Conservation (phyloP, 2,113 vertebrate genomes). For the Corythoichthys haematopterus region DNA sequence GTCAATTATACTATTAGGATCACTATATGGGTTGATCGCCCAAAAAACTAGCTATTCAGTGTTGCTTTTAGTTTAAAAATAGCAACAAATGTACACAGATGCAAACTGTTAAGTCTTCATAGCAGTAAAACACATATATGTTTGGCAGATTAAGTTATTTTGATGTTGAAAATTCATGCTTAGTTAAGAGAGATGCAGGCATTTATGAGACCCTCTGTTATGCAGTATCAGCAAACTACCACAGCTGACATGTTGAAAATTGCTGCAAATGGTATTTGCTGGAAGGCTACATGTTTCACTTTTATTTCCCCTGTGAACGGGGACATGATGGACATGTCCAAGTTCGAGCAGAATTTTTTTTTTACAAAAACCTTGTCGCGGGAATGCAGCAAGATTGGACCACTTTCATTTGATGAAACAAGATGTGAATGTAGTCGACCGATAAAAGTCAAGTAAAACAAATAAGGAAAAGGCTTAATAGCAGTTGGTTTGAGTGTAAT, state of each 20-base stretch:
- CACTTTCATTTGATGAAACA: not conserved
- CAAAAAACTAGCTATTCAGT: too few relatives aligned
- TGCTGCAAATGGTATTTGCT: conserved; percentile 19
- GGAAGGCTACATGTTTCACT: not conserved
- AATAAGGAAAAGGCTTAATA: too few relatives aligned
- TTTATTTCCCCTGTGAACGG: conserved; percentile 6
- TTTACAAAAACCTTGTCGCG: not conserved
- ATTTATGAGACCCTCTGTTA: not conserved
- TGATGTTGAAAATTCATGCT: not conserved
- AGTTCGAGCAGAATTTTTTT: not conserved
- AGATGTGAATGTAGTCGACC: not conserved
- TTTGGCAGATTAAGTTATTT: not conserved
- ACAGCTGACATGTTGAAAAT: conserved; percentile 3
- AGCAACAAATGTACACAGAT: not conserved
- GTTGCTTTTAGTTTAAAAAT: too few relatives aligned
- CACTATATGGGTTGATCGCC: too few relatives aligned
- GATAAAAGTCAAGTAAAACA: too few relatives aligned
- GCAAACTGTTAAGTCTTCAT: not conserved
- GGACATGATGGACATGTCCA: not conserved
- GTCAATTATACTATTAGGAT: too few relatives aligned
- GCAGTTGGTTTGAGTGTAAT: too few relatives aligned
- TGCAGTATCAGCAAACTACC: conserved; percentile 17
- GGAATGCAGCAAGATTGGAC: not conserved
- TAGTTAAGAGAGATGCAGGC: not conserved
- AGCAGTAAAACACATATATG: not conserved